Evolutionary conservation across 2,797 vertebrate species (phyloP), one percentile per base, ranked within the genome.

Genomic region (Parauchenoglanis ngamensis): DNA sequence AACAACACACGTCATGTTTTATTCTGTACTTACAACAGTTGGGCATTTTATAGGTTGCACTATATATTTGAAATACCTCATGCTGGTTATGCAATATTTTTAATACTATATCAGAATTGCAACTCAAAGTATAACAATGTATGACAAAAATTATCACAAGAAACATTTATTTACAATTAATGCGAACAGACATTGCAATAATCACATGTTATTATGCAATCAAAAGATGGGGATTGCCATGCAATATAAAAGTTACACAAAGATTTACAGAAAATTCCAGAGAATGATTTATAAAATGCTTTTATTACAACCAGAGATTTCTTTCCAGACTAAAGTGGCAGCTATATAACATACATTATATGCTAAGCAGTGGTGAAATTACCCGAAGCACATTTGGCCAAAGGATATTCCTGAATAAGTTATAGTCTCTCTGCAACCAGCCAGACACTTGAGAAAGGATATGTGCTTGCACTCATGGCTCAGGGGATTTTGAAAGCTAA

Each of bases 161-260:
- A 93, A 93, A 92, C 87, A 89, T 95, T 96, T 96, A 96, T 96
- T 96, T 96, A 96, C 96, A 96, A 63, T 89, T 93, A 90, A 70
- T 90, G 88, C 88, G 21, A 93, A 90, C 73, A 92, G 92, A 94
- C 92, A 92, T 94, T 92, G 94, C 90, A 94, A 91, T 92, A 91
- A 92, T 94, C 91, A 94, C 93, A 95, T 90, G 86, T 81, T 85
- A 57, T 87, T 87, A 89, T 85, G 89, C 75, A 80, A 83, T 93
- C 89, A 89, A 85, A 90, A 90, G 77, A 84, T 44, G 83, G 31
- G 68, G 90, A 87, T 86, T 87, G 90, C 91, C 93, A 95, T 96
- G 95, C 95, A 95, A 90, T 93, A 92, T 77, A 90, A 40, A 40
- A 88, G 87, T 89, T 89, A 89, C 67, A 90, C 83, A 88, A 89